These are phyloP conservation scores for Lasioglossum oenotherae DNA, from an alignment of 2,888 invertebrate species.

Conservation along the genomic window DNA sequence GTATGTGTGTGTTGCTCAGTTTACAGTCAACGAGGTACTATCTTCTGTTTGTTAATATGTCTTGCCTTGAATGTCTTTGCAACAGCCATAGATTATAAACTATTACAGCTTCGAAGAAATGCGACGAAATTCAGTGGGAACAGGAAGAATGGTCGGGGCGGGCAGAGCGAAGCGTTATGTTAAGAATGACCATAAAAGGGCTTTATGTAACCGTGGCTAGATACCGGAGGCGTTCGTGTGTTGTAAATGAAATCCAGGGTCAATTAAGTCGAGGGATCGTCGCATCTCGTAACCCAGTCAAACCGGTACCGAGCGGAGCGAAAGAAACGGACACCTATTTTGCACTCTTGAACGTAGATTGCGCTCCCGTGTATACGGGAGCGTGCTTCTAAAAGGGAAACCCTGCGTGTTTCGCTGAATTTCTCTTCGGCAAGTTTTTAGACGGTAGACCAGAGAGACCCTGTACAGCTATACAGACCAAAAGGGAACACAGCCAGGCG, in stretches of 20 bases:
- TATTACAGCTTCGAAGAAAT: background rate
- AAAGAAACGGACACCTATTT: constrained; percentile 70
- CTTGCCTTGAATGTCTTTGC: too few relatives aligned
- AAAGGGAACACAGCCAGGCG: constrained; percentile 59
- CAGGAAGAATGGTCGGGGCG: background rate
- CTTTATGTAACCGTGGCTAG: constrained; percentile 15
- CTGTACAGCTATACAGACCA: constrained; percentile 53
- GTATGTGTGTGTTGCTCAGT: too few relatives aligned
- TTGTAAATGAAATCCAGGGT: constrained; percentile 68
- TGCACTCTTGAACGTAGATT: constrained; percentile 56
- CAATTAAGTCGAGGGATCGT: constrained; percentile 68
- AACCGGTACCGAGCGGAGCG: constrained; percentile 67
- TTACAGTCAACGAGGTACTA: too few relatives aligned
- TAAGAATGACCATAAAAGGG: constrained; percentile 37
- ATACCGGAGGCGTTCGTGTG: constrained; percentile 31
- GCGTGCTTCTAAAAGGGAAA: constrained; percentile 72
- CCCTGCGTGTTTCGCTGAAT: constrained; percentile 73
- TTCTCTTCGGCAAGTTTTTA: constrained; percentile 74
- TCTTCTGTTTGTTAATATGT: too few relatives aligned
- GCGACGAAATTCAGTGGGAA: background rate
- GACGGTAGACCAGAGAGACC: constrained; percentile 59
- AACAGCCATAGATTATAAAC: too few relatives aligned
- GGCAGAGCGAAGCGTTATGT: constrained; percentile 16
- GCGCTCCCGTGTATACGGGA: constrained; percentile 30
- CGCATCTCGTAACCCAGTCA: constrained; percentile 72